A percentile compares a stretch with the other conserved stretches of the same genome.
These are phyloP conservation scores for Girardia tigrina DNA, from an alignment of 2,888 invertebrate genomes.

Conservation along the genomic window DNA sequence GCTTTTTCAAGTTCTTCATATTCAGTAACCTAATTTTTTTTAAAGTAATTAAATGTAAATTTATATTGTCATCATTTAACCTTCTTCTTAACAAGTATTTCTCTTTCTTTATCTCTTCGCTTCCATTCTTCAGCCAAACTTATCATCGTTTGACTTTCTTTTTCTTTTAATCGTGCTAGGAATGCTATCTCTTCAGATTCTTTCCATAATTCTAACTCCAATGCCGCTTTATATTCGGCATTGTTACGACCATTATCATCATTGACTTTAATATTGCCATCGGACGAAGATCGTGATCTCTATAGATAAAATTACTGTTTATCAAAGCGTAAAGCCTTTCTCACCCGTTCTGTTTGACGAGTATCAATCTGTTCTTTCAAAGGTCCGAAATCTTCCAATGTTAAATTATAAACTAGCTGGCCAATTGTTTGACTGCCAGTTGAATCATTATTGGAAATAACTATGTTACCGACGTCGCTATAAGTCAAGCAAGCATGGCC, in stretches of 20 bases:
- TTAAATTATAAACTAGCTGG: neutral
- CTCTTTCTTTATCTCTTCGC: conserved; percentile 49
- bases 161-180: conserved; percentile 49
- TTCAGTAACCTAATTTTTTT: conserved; percentile 43
- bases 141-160: conserved; percentile 48
- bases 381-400: conserved; percentile 9
- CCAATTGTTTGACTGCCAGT: neutral
- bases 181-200: conserved; percentile 48
- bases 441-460: neutral
- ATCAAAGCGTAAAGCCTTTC: no score
- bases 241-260: conserved; percentile 21
- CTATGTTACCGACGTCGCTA: neutral
- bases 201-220: conserved; percentile 52
- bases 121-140: conserved; percentile 51
- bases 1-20: conserved; percentile 42
- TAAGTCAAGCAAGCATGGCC: neutral
- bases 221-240: conserved; percentile 48
- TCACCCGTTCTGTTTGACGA: no score
- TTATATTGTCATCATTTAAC: no score
- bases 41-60: no score
- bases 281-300: neutral
- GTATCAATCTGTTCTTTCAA: neutral
- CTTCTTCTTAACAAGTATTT: conserved; percentile 47
- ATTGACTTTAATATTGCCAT: neutral
- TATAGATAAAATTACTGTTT: neutral